Evolutionary conservation across 2,113 vertebrate species (phyloP).

Genomic region (Ovis canadensis): DNA sequence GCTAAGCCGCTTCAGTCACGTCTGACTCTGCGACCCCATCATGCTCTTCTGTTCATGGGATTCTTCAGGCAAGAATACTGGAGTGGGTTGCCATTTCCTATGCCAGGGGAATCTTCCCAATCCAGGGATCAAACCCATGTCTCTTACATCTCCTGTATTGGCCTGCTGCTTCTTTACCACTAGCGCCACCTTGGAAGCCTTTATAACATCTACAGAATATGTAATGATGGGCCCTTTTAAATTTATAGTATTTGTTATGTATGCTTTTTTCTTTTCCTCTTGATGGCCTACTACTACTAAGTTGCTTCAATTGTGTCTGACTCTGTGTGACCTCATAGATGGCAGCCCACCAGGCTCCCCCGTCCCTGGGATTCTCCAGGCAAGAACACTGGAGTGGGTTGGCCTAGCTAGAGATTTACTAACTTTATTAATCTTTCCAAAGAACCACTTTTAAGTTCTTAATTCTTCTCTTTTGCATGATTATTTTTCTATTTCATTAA

Average conservation of each 20-base stretch:
- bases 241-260: background rate
- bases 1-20: background rate
- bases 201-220: background rate
- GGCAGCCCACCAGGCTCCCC: too few species aligned
- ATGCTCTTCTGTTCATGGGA: background rate
- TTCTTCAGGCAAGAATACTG: background rate
- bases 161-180: background rate
- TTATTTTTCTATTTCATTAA: background rate
- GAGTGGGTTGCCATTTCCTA: background rate
- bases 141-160: background rate
- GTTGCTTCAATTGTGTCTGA: too few species aligned
- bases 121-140: background rate
- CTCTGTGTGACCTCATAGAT: too few species aligned
- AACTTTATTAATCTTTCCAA: background rate
- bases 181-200: background rate
- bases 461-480: background rate
- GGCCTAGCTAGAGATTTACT: background rate
- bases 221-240: background rate
- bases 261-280: background rate
- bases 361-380: too few species aligned
- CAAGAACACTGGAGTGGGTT: too few species aligned
- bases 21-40: background rate
- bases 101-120: background rate
- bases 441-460: background rate
- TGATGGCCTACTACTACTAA: background rate